Evolutionary conservation across 2,113 vertebrate species (phyloP), one percentile per base, ranked within the genome.

Genomic region (Nothocercus julius): DNA sequence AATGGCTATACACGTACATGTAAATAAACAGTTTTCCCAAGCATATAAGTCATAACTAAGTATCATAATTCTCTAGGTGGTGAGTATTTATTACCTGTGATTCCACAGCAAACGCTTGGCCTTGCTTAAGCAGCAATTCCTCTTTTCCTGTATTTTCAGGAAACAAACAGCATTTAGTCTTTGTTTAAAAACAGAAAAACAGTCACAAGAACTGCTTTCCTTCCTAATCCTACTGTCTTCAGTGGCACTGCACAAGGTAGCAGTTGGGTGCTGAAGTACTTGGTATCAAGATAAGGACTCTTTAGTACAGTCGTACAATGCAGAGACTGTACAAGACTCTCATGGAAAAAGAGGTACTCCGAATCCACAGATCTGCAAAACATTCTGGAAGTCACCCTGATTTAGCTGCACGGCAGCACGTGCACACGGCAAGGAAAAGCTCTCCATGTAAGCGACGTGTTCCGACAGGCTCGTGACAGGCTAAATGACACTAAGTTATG

Each of bases 131-230:
- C 63, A 99, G 96, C 61, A 97, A 28, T 44, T 98, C 98, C 97
- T 99, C 99, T 98, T 98, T 99, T 77, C 99, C 99, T 99, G 95
- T 45, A 94, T 82, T 94, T 94, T 64, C 95, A 95, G 77, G 96
- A 97, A 88, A 91, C 92, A 97, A 94, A 86, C 11, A 64, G 56
- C 3, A 53, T 38, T 96, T 81, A 95, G 84, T 36, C 14, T 76
- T 58, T 30, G 27, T 59, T 93, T 64, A 80, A 81, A 74, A 83
- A 30, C 78, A 80, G 16, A 1, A 53, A 85, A 28, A 62, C 32
- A 15, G 78, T 7, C 69, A 58, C 63, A 84, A 72, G 16, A 76
- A 54, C 51, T 13, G 3, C 34, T 19, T 81, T 36, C 70, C 69
- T 74, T 61, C 68, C 61, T 10, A 21, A 17, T n/a, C 67, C 36